Percentiles rank a stretch among this genome's conserved stretches.
These are phyloP conservation scores for Gobiocypris rarus DNA, from an alignment of 2,113 vertebrate species.

Conservation along the genomic window DNA sequence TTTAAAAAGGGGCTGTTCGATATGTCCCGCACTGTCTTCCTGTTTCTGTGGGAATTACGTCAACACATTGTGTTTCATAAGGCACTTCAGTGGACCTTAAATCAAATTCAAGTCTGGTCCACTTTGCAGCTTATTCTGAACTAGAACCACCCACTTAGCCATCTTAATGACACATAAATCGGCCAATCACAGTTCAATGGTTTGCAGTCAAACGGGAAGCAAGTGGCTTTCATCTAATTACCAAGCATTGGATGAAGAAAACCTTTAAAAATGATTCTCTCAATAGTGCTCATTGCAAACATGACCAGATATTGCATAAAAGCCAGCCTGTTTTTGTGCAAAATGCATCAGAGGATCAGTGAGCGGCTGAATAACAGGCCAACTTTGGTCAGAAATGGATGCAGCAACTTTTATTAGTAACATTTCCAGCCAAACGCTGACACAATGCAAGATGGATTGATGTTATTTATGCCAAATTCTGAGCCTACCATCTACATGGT, in stretches of 20 bases:
- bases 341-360: neutral
- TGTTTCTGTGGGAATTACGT: too few relatives aligned
- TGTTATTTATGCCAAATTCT: too few relatives aligned
- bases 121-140: neutral
- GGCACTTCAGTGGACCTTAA: too few relatives aligned
- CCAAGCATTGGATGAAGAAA: neutral
- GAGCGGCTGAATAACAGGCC: neutral
- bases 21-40: too few relatives aligned
- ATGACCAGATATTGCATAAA: neutral
- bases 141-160: neutral
- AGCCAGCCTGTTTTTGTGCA: neutral
- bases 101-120: neutral
- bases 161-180: neutral
- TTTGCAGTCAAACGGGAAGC: neutral
- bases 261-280: neutral
- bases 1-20: too few relatives aligned
- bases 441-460: too few relatives aligned
- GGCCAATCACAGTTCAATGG: neutral
- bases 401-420: neutral
- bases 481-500: too few relatives aligned
- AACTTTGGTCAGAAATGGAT: neutral
- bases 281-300: neutral
- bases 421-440: neutral
- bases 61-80: too few relatives aligned
- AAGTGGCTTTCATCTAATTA: neutral